Conservation (phyloP, 2,888 invertebrate genomes). For the Digitonthophagus gazella region DNA sequence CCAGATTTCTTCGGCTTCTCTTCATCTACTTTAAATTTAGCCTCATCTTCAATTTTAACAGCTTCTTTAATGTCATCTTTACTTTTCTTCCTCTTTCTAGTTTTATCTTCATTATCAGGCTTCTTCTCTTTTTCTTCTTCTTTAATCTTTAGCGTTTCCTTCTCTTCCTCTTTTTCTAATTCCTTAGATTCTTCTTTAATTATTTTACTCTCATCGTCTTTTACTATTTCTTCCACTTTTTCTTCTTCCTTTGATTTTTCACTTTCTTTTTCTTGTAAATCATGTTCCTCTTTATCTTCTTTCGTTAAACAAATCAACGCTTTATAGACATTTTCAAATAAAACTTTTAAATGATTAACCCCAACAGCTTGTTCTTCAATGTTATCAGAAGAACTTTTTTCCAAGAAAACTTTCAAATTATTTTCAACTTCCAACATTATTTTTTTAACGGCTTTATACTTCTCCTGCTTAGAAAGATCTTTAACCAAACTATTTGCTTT, state of each 20-base stretch:
- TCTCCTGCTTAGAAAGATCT: constrained; percentile 3
- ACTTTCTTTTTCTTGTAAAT: constrained; percentile 14
- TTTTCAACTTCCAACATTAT: constrained; percentile 17
- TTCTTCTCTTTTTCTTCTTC: constrained; percentile 20
- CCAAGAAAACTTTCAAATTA: constrained; percentile 18
- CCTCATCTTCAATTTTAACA: constrained; percentile 30
- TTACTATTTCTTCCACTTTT: constrained; percentile 25
- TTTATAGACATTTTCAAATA: constrained; percentile 19
- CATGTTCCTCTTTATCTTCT: constrained; percentile 16
- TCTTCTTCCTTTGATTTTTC: constrained; percentile 25
- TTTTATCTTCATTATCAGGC: constrained; percentile 12
- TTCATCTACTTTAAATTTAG: constrained; percentile 22
- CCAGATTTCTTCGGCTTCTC: constrained; percentile 14
- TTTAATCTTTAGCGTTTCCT: constrained; percentile 29
- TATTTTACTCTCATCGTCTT: constrained; percentile 25
- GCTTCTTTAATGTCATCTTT: constrained; percentile 23
- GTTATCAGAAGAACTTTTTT: neutral
- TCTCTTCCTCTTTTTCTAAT: constrained; percentile 23
- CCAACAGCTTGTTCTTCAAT: neutral
- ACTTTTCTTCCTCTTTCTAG: constrained; percentile 20
- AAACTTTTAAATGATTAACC: constrained; percentile 1
- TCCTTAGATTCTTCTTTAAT: constrained; percentile 25
- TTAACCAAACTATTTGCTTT: constrained; percentile 6
- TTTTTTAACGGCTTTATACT: constrained; percentile 19
- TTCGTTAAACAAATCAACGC: constrained; percentile 17